Evolutionary conservation across 2,113 vertebrate genomes (phyloP).

Genomic region (Tragelaphus imberbis): DNA sequence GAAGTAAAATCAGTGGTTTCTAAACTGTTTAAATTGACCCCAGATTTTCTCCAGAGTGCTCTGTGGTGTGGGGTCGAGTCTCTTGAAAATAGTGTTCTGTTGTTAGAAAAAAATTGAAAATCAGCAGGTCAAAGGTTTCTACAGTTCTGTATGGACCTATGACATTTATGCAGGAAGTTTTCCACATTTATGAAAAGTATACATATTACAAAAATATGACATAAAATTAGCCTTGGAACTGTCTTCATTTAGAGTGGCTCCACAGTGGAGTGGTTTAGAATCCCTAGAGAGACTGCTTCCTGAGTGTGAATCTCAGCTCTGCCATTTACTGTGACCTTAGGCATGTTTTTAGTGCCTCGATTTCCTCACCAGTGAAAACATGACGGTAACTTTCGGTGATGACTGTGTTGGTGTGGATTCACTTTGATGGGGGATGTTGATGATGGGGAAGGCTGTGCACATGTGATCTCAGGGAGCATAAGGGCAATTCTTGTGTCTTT

Average conservation of each 20-base stretch:
- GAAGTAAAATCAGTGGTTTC: not conserved
- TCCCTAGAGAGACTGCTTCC: not conserved
- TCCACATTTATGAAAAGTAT: not conserved
- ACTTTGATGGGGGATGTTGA: too few species aligned
- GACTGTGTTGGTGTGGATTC: not conserved
- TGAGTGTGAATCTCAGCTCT: not conserved
- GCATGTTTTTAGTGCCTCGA: not conserved
- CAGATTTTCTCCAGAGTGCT: not conserved
- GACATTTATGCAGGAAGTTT: not conserved
- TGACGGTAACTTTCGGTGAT: too few species aligned
- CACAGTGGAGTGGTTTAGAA: not conserved
- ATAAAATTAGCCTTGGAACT: not conserved
- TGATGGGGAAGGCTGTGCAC: not conserved
- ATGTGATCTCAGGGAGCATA: accelerated
- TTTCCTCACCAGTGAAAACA: not conserved
- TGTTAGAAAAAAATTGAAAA: not conserved
- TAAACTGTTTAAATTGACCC: not conserved
- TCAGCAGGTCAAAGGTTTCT: not conserved
- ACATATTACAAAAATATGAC: not conserved
- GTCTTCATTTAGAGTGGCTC: not conserved
- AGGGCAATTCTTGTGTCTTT: not conserved
- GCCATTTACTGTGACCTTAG: not conserved
- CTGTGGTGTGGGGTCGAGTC: not conserved
- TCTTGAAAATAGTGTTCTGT: not conserved
- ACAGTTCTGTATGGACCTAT: not conserved